A percentile compares a stretch with the other conserved stretches of the same genome.
phyloP scores from a whole-genome alignment of 2,113 vertebrate species.

The Oryzias curvinotus region DNA sequence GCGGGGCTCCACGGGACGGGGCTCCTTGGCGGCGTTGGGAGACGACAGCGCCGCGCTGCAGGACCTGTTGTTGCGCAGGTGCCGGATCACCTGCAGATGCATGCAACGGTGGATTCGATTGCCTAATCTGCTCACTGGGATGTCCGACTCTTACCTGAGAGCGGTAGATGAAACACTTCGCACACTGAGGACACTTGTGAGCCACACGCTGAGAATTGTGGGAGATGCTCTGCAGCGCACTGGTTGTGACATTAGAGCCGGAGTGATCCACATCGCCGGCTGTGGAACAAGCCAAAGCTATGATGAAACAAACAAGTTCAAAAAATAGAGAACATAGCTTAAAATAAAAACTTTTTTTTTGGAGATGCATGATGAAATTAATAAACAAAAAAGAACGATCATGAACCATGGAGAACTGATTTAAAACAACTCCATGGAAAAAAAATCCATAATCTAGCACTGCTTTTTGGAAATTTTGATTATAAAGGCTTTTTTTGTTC shows the following conservation, averaged over 20 bases:
- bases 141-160: constrained; percentile 58
- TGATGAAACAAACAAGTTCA: not conserved
- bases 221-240: constrained; percentile 41
- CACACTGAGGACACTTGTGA: constrained; percentile 73
- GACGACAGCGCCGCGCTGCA: constrained; percentile 9
- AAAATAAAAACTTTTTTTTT: no score
- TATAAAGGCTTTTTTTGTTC: no score
- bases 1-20: constrained; percentile 10
- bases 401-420: no score
- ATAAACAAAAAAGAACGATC: no score
- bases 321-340: no score
- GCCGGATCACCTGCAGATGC: constrained; percentile 61
- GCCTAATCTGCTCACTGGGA: not conserved
- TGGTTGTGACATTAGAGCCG: constrained; percentile 22
- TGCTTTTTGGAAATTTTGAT: no score
- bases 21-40: not conserved
- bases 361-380: no score
- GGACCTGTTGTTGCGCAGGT: constrained; percentile 62
- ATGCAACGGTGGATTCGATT: not conserved
- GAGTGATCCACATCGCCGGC: constrained; percentile 25
- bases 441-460: no score
- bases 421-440: no score
- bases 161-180: constrained; percentile 72
- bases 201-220: constrained; percentile 67
- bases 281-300: constrained; percentile 1